phyloP scores from a whole-genome alignment of 2,797 vertebrate genomes.

The Trachops cirrhosus region DNA sequence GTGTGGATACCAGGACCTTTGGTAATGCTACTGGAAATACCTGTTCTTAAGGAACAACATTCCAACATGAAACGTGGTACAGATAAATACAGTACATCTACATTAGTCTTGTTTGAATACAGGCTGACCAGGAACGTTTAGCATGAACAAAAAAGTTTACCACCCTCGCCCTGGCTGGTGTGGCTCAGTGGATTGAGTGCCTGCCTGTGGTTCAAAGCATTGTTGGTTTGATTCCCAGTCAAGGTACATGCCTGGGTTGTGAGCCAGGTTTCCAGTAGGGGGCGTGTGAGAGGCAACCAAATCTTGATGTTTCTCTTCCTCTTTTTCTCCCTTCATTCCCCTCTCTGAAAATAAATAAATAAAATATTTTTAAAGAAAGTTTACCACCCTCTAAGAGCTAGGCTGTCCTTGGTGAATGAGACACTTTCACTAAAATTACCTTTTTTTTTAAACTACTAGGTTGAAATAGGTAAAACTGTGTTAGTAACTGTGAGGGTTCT shows the following conservation, averaged over 20 bases:
- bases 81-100: background rate
- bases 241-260: too few relatives aligned
- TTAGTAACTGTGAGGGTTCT: conserved; percentile 78
- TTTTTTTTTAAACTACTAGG: conserved; percentile 66
- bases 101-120: background rate
- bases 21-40: background rate
- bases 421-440: background rate
- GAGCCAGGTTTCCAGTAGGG: too few relatives aligned
- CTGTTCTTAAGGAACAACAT: background rate
- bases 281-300: too few relatives aligned
- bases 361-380: too few relatives aligned
- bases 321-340: too few relatives aligned
- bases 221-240: too few relatives aligned
- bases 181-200: too few relatives aligned
- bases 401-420: background rate
- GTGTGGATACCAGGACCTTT: background rate
- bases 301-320: too few relatives aligned
- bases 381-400: background rate
- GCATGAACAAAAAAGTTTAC: background rate
- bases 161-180: too few relatives aligned
- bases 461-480: conserved; percentile 81
- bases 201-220: too few relatives aligned
- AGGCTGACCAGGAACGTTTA: background rate
- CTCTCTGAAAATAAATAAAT: too few relatives aligned
- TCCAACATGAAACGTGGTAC: background rate